Evolutionary conservation across 2,888 invertebrate species (phyloP).

Genomic region (Pseudeuparius sepicola): DNA sequence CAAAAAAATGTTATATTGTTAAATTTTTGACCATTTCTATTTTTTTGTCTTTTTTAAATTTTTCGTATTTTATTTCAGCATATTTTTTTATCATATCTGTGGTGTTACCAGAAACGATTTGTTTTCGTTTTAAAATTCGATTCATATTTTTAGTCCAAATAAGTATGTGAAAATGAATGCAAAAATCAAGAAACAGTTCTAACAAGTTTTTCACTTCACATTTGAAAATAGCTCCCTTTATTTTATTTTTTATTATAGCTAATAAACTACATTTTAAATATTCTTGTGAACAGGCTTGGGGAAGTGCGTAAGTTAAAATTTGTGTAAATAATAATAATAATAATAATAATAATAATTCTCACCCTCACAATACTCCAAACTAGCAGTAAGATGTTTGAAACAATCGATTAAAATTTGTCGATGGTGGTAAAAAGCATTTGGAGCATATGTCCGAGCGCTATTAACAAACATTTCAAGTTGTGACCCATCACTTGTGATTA

Average conservation of each 20-base stretch:
- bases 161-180: slow-evolving; percentile 4
- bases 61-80: slow-evolving; percentile 5
- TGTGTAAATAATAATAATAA: too few species aligned
- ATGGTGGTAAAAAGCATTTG: slow-evolving; percentile 7
- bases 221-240: background rate
- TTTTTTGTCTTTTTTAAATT: slow-evolving; percentile 5
- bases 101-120: background rate
- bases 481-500: slow-evolving; percentile 1
- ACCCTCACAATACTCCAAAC: too few species aligned
- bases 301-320: slow-evolving; percentile 2
- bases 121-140: slow-evolving; percentile 9
- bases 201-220: slow-evolving; percentile 4
- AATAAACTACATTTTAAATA: background rate
- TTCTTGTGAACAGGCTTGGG: slow-evolving; percentile 3
- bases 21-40: too few species aligned
- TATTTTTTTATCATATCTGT: slow-evolving; percentile 8
- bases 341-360: too few species aligned
- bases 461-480: slow-evolving; percentile 2
- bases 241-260: background rate
- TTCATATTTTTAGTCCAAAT: slow-evolving; percentile 9
- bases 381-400: too few species aligned
- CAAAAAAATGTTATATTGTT: too few species aligned
- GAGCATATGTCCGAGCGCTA: slow-evolving; percentile 5
- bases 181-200: background rate
- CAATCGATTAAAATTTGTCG: slow-evolving; percentile 5